Evolutionary conservation across 2,888 invertebrate species (phyloP).

Genomic region (Chelonus formosanus): DNA sequence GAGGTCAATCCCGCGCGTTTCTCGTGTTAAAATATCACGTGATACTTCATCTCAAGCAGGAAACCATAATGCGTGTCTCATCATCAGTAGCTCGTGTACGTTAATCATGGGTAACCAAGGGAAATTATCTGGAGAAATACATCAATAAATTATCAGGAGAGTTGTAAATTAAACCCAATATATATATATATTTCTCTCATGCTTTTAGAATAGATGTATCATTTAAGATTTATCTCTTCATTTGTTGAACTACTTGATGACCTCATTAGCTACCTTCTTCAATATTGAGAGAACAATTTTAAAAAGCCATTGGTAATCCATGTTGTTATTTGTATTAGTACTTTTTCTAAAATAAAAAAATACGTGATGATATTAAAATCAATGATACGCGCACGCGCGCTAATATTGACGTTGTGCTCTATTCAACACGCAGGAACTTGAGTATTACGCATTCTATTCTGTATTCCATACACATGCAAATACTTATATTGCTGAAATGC

Average conservation of each 20-base stretch:
- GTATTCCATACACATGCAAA: slow-evolving; percentile 6
- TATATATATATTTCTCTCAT: too few relatives aligned
- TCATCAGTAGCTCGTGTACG: slow-evolving; percentile 1
- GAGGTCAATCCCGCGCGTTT: slow-evolving; percentile 34
- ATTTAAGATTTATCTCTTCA: too few relatives aligned
- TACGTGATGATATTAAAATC: slow-evolving; percentile 2
- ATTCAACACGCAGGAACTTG: slow-evolving; percentile 38
- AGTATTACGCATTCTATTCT: slow-evolving; percentile 9
- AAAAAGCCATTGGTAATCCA: too few relatives aligned
- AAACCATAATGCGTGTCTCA: slow-evolving; percentile 23
- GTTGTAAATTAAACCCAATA: too few relatives aligned
- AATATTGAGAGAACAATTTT: too few relatives aligned
- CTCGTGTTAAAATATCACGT: slow-evolving; percentile 32
- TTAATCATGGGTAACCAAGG: slow-evolving; percentile 9
- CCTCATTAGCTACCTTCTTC: too few relatives aligned
- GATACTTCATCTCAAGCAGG: slow-evolving; percentile 23
- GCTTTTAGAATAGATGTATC: too few relatives aligned
- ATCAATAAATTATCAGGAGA: slow-evolving; percentile 10
- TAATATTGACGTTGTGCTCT: slow-evolving; percentile 56
- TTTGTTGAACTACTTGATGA: too few relatives aligned
- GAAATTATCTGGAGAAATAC: slow-evolving; percentile 16
- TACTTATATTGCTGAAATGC: slow-evolving; percentile 4
- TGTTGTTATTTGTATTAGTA: too few relatives aligned
- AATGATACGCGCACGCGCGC: slow-evolving; percentile 55
- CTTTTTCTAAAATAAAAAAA: not conserved